A percentile compares a stretch with the other conserved stretches of the same genome.
phyloP scores from a whole-genome alignment of 2,888 invertebrate genomes.

The Nematopogon swammerdamellus region DNA sequence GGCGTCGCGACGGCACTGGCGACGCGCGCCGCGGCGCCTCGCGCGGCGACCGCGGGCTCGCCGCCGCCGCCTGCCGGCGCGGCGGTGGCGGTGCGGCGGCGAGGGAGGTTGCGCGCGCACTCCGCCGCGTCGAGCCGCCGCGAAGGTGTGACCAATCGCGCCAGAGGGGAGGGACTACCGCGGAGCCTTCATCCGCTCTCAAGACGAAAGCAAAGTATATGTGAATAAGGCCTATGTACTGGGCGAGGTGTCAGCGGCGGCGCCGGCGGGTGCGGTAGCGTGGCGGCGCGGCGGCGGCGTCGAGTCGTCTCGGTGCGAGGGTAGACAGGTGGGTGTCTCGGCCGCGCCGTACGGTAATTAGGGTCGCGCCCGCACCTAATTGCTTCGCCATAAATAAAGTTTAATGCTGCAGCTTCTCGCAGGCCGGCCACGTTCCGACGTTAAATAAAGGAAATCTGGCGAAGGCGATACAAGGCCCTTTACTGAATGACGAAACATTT shows the following conservation, averaged over 20 bases:
- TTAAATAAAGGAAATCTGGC: background rate
- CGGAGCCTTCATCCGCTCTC: constrained; percentile 24
- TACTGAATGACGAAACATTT: too few species aligned
- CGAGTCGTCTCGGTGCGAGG: constrained; percentile 18
- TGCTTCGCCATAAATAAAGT: constrained; percentile 37
- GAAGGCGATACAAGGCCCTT: too few species aligned
- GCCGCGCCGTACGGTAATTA: constrained; percentile 44
- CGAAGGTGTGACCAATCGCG: constrained; percentile 29
- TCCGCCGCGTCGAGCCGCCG: constrained; percentile 18
- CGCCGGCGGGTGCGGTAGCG: constrained; percentile 6
- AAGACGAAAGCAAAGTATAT: constrained; percentile 55
- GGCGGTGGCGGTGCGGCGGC: constrained; percentile 16
- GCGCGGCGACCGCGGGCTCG: constrained; percentile 40
- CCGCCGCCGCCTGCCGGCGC: constrained; percentile 21
- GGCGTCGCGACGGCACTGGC: constrained; percentile 35
- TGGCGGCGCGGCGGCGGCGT: constrained; percentile 4
- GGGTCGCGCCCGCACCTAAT: constrained; percentile 47
- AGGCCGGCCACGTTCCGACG: background rate
- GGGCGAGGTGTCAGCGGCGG: constrained; percentile 10
- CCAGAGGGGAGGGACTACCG: constrained; percentile 33
- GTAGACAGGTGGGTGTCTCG: constrained; percentile 56
- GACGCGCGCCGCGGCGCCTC: constrained; percentile 31
- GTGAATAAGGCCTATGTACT: constrained; percentile 56
- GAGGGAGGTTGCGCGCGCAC: constrained; percentile 53
- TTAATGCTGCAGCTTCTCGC: constrained; percentile 2